Conservation (phyloP, 1,140 invertebrate species). For the Acromyrmex echinatior region DNA sequence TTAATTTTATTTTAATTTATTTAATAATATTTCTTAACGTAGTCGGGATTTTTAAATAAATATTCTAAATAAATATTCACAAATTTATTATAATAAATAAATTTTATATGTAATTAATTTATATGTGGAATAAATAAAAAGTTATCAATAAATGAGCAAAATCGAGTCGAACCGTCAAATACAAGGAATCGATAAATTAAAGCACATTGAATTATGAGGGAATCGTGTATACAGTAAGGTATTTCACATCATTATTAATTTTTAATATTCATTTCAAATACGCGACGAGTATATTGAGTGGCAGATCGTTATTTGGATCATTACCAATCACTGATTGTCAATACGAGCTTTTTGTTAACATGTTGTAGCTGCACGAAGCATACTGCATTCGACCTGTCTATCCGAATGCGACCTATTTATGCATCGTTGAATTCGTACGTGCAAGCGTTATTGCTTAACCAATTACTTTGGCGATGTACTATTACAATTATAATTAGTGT, state of each 20-base stretch:
- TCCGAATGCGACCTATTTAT: conserved; percentile 60
- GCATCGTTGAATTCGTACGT: conserved; percentile 51
- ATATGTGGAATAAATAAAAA: neutral
- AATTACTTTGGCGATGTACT: conserved; percentile 51
- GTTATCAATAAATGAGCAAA: neutral
- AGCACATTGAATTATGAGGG: neutral
- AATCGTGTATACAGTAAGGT: conserved; percentile 1
- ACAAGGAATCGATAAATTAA: conserved; percentile 42
- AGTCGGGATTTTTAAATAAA: neutral
- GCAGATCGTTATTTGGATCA: conserved; percentile 24
- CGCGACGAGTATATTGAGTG: conserved; percentile 44
- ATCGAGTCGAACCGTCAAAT: conserved; percentile 10
- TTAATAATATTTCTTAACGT: neutral
- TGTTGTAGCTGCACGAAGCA: conserved; percentile 48
- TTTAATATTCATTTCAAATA: conserved; percentile 37
- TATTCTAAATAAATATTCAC: neutral
- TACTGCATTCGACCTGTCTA: conserved; percentile 46
- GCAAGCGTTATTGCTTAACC: conserved; percentile 50
- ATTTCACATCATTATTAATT: conserved; percentile 40
- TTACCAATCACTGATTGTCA: conserved; percentile 54
- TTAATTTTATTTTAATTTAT: neutral
- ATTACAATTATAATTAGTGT: conserved; percentile 4
- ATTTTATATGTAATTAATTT: neutral
- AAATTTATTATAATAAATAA: neutral
- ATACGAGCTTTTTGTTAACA: conserved; percentile 52